These are phyloP conservation scores for Lagria hirta DNA, from an alignment of 2,888 invertebrate genomes.

Conservation along the genomic window DNA sequence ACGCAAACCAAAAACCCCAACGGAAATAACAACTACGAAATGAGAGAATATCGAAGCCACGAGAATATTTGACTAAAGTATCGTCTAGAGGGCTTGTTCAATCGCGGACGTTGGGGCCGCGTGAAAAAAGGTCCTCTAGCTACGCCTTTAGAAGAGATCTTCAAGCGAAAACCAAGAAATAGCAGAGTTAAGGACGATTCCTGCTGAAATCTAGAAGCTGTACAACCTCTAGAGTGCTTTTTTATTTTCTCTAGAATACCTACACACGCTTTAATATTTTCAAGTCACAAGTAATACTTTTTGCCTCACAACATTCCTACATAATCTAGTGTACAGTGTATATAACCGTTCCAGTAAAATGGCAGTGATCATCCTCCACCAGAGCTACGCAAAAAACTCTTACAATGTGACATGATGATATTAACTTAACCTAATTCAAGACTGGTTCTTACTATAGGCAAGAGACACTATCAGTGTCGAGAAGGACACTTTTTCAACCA, in stretches of 20 bases:
- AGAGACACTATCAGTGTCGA: slow-evolving; percentile 8
- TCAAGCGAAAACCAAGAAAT: slow-evolving; percentile 51
- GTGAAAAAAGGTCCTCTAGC: slow-evolving; percentile 56
- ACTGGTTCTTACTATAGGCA: slow-evolving; percentile 8
- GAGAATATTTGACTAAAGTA: slow-evolving; percentile 73
- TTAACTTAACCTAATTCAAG: too few species aligned
- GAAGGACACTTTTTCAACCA: slow-evolving; percentile 32
- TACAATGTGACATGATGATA: slow-evolving; percentile 10
- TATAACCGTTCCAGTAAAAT: slow-evolving; percentile 9
- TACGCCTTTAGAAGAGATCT: slow-evolving; percentile 54
- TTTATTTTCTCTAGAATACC: slow-evolving; percentile 48
- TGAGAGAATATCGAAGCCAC: slow-evolving; percentile 67
- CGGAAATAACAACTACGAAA: slow-evolving; percentile 78
- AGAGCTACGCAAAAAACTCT: slow-evolving; percentile 6
- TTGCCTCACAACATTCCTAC: slow-evolving; percentile 14
- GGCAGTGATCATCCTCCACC: too few species aligned
- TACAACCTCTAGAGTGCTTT: slow-evolving; percentile 32
- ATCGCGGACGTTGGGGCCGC: slow-evolving; percentile 55
- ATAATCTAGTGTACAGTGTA: slow-evolving; percentile 22
- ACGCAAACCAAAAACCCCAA: slow-evolving; percentile 63
- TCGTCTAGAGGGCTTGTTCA: slow-evolving; percentile 73
- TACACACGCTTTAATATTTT: slow-evolving; percentile 11
- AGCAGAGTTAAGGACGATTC: slow-evolving; percentile 46
- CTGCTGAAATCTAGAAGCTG: slow-evolving; percentile 46
- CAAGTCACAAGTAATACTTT: slow-evolving; percentile 14